Evolutionary conservation across 2,797 vertebrate genomes (phyloP), one percentile per base, ranked within the genome.

Genomic region (Anguilla anguilla): DNA sequence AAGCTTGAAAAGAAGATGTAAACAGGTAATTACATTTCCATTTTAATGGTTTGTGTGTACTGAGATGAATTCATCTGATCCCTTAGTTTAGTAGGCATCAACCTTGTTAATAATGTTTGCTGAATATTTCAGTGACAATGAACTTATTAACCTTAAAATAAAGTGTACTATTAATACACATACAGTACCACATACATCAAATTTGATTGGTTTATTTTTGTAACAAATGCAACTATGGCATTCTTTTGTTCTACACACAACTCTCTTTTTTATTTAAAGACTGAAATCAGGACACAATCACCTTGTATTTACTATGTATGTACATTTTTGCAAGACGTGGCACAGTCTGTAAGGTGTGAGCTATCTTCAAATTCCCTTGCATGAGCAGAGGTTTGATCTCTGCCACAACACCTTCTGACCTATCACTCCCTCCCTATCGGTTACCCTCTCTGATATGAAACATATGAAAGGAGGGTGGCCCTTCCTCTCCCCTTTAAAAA

Each of bases 11-110:
- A 49, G 0, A 49, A 89, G 88, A 39, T 13, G 87, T 49, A 89
- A 46, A 89, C 9, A 89, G 55, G 72, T 87, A 89, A 88, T 84
- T 39, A 87, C 2, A 64, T 17, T 85, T 51, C 15, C 74, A 79
- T 79, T 79, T 79, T 17, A 19, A 17, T 43, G 15, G 39, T 46
- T 79, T 17, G 74, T 79, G 35, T 43, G 28, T 31, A 74, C 31
- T 31, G 69, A 74, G 6, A 74, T 31, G 2, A 74, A 17, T 31
- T 31, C 7, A 35, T 74, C 31, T 35, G n/a, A 31, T 74, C 69
- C 69, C 28, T 74, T 74, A 31, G 28, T 39, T 74, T 5, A 25
- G 22, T 67, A n/a, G 7, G 4, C 13, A n/a, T n/a, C 22, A n/a
- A 74, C 69, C 11, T 15, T 11, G n/a, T 35, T 74, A 13, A 74